phyloP scores from a whole-genome alignment of 2,888 invertebrate species.

The Criorhina ranunculi region DNA sequence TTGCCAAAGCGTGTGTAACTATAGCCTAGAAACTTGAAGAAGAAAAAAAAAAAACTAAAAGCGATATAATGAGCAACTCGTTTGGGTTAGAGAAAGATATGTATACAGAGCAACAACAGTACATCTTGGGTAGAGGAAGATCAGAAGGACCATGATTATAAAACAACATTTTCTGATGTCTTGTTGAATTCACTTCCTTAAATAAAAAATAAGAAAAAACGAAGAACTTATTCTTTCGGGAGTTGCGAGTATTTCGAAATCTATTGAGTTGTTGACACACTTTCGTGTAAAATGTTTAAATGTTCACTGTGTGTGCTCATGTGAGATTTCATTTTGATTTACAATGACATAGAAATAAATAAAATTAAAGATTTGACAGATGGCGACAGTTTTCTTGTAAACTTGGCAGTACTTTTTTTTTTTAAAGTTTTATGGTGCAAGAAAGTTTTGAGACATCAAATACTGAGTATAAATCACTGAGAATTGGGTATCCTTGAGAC shows the following conservation, averaged over 20 bases:
- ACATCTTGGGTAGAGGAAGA: background rate
- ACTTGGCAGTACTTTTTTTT: background rate
- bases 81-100: conserved; percentile 35
- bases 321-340: conserved; percentile 7
- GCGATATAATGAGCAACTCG: conserved; percentile 55
- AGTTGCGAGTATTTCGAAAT: conserved; percentile 62
- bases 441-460: no score
- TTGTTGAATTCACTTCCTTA: conserved; percentile 49
- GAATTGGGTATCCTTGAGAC: no score
- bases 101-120: no score
- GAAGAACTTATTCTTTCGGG: background rate
- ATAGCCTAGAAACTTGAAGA: conserved; percentile 38
- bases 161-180: conserved; percentile 34
- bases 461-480: no score
- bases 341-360: conserved; percentile 7
- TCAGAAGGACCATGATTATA: conserved; percentile 48
- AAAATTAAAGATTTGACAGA: conserved; percentile 5
- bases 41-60: background rate
- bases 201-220: conserved; percentile 23
- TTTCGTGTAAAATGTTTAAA: conserved; percentile 43
- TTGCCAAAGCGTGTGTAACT: conserved; percentile 30
- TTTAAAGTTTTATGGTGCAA: no score
- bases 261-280: conserved; percentile 69
- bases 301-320: conserved; percentile 1
- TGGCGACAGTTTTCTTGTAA: no score